These are phyloP conservation scores for Drosophila emarginata DNA, from an alignment of 2,888 invertebrate genomes.

Conservation along the genomic window DNA sequence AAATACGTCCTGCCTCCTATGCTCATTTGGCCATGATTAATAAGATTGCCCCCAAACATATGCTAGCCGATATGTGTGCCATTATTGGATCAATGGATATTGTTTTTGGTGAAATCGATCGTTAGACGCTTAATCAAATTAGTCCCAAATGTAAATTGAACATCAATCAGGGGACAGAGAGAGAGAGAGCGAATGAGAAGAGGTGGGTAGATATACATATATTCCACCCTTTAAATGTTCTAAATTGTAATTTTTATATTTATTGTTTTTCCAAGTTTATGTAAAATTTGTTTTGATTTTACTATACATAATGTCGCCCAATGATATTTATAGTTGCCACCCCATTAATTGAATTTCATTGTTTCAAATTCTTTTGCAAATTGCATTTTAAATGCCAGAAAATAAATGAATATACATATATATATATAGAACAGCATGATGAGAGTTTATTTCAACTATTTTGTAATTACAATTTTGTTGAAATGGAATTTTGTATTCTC, in stretches of 20 bases:
- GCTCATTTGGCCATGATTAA: slow-evolving; percentile 86
- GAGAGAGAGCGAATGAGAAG: not conserved
- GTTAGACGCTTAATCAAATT: slow-evolving; percentile 76
- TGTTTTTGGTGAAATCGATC: slow-evolving; percentile 86
- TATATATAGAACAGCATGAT: not conserved
- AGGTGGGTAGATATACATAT: too few species aligned
- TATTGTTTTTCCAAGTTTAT: slow-evolving; percentile 40
- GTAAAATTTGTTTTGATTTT: slow-evolving; percentile 47
- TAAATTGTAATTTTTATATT: slow-evolving; percentile 49
- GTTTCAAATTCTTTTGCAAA: slow-evolving; percentile 59
- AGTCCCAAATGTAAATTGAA: not conserved
- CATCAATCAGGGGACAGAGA: not conserved
- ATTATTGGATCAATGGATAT: slow-evolving; percentile 88
- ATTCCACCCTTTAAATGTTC: not conserved
- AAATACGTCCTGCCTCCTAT: slow-evolving; percentile 85
- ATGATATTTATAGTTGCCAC: not conserved
- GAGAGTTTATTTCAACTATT: slow-evolving; percentile 40
- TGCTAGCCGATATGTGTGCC: slow-evolving; percentile 91
- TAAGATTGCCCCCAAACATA: slow-evolving; percentile 85
- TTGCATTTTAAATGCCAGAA: slow-evolving; percentile 47
- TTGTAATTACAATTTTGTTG: slow-evolving; percentile 51
- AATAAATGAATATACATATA: too few species aligned
- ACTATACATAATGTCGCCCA: slow-evolving; percentile 25
- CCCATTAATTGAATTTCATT: slow-evolving; percentile 62
- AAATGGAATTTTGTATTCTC: slow-evolving; percentile 7